Percentiles rank a stretch among this genome's conserved stretches.
These are phyloP conservation scores for Leptosomus discolor DNA, from an alignment of 2,113 vertebrate species.

Conservation along the genomic window DNA sequence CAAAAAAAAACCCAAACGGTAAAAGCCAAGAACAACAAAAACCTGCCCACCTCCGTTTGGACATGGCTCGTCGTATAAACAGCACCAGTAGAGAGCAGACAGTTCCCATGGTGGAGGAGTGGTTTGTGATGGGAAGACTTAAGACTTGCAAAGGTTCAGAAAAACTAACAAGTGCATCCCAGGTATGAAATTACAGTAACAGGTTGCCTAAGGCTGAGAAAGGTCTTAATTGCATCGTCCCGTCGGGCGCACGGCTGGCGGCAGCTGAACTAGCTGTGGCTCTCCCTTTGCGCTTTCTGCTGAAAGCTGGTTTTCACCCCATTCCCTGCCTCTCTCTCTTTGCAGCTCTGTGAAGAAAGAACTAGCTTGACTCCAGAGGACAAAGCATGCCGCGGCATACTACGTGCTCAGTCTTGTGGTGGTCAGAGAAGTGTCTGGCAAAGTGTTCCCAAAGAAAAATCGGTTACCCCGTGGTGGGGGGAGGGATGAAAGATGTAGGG, in stretches of 20 bases:
- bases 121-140: constrained; percentile 27
- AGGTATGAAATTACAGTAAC: constrained; percentile 25
- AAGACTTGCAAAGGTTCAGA: constrained; percentile 13
- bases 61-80: not conserved
- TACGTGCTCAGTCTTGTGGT: accelerated
- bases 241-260: not conserved
- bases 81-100: constrained; percentile 16
- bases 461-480: accelerated
- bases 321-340: not conserved
- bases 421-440: not conserved
- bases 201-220: constrained; percentile 29
- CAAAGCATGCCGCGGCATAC: accelerated
- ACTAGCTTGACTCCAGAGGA: not conserved
- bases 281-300: not conserved
- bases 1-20: accelerated
- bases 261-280: not conserved
- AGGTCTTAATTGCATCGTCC: not conserved
- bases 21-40: not conserved
- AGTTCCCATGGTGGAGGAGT: not conserved
- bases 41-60: not conserved
- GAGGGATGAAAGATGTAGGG: not conserved
- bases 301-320: not conserved
- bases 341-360: not conserved
- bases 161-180: not conserved
- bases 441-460: not conserved